Evolutionary conservation across 2,888 invertebrate species (phyloP).

Genomic region (Tuta absoluta): DNA sequence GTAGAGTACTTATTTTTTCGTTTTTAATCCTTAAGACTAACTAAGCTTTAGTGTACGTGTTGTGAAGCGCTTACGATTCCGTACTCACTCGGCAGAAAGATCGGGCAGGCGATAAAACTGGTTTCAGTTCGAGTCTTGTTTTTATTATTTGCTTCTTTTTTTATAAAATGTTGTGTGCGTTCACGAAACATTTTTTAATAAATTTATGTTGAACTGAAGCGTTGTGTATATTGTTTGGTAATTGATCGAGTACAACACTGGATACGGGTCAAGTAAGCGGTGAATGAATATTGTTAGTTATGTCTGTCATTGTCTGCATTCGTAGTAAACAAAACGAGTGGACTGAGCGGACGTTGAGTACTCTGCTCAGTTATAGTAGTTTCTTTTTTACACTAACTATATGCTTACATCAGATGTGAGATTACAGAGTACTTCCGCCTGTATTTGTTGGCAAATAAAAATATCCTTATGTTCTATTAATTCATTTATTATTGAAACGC

Average conservation of each 20-base stretch:
- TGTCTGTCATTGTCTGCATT: slow-evolving; percentile 28
- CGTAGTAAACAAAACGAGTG: slow-evolving; percentile 34
- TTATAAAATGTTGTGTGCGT: slow-evolving; percentile 8
- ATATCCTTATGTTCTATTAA: too few species aligned
- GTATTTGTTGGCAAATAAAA: too few species aligned
- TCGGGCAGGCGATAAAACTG: slow-evolving; percentile 17
- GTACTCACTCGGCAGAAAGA: slow-evolving; percentile 11
- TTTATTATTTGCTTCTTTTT: slow-evolving; percentile 3
- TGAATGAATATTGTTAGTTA: slow-evolving; percentile 22
- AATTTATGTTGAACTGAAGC: not conserved
- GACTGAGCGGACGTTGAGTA: slow-evolving; percentile 28
- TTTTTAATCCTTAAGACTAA: too few species aligned
- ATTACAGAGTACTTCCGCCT: too few species aligned
- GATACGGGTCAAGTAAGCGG: slow-evolving; percentile 2
- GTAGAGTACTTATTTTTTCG: too few species aligned
- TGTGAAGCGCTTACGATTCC: not conserved
- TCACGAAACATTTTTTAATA: not conserved
- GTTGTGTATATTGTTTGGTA: slow-evolving; percentile 21
- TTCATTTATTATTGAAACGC: too few species aligned
- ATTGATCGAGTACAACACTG: slow-evolving; percentile 16
- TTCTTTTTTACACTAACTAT: too few species aligned
- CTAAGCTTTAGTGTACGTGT: not conserved
- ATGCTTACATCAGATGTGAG: too few species aligned
- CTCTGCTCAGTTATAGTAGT: not conserved
- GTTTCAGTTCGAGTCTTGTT: not conserved